phyloP scores from a whole-genome alignment of 2,113 vertebrate genomes.

The Merops nubicus region DNA sequence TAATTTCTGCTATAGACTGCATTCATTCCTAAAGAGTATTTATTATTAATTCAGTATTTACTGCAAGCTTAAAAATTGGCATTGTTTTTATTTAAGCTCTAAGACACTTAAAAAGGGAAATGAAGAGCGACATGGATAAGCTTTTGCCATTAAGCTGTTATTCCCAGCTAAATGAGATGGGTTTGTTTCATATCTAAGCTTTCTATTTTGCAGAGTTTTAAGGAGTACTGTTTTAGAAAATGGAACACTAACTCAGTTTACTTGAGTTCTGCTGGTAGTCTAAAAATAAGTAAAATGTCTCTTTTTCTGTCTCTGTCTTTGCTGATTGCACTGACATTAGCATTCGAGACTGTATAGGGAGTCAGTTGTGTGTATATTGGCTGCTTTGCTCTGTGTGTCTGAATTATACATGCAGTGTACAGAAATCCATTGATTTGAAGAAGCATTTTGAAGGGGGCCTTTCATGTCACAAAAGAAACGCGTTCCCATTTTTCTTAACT shows the following conservation, averaged over 20 bases:
- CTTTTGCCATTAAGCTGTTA: not conserved
- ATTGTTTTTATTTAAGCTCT: constrained; percentile 13
- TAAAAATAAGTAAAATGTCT: not conserved
- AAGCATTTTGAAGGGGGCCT: constrained; percentile 14
- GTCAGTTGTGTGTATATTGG: not conserved
- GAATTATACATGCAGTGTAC: constrained; percentile 1
- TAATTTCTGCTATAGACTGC: not conserved
- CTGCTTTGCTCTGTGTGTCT: constrained; percentile 20
- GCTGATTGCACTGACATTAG: constrained; percentile 14
- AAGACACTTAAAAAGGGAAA: not conserved
- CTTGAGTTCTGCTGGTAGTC: not conserved
- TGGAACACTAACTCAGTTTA: not conserved
- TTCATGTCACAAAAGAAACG: constrained; percentile 50
- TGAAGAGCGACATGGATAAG: not conserved
- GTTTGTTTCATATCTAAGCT: not conserved
- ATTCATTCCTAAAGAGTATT: not conserved
- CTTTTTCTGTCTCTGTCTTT: not conserved
- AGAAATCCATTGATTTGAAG: constrained; percentile 27
- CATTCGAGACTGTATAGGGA: not conserved
- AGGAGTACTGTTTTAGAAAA: not conserved
- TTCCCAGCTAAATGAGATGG: not conserved
- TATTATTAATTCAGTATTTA: not conserved
- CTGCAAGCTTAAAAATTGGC: not conserved
- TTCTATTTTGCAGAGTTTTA: not conserved
- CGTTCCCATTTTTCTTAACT: constrained; percentile 14